phyloP scores from a whole-genome alignment of 2,888 invertebrate species.

The Macroteleia sp. region DNA sequence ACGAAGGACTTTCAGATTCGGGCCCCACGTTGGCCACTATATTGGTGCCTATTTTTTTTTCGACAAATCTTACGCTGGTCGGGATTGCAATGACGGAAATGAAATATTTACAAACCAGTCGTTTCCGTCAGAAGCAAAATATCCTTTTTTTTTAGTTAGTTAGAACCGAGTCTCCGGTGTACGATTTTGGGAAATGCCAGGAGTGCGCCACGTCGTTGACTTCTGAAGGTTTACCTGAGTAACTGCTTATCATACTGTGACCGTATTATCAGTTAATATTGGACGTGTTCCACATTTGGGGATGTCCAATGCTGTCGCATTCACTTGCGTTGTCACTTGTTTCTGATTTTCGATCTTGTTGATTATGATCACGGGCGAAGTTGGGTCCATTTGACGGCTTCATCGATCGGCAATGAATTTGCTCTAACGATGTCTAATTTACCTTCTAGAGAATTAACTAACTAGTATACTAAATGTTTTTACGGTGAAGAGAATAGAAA shows the following conservation, averaged over 20 bases:
- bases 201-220: slow-evolving; percentile 30
- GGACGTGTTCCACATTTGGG: slow-evolving; percentile 34
- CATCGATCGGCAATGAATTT: slow-evolving; percentile 73
- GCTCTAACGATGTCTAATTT: slow-evolving; percentile 81
- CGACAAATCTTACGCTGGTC: background rate
- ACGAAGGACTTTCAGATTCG: too few species aligned
- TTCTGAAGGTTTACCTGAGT: slow-evolving; percentile 61
- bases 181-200: slow-evolving; percentile 32
- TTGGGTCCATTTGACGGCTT: slow-evolving; percentile 65
- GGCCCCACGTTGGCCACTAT: background rate
- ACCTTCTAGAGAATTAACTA: slow-evolving; percentile 88
- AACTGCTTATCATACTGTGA: slow-evolving; percentile 53
- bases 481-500: slow-evolving; percentile 81
- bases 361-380: slow-evolving; percentile 55
- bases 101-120: slow-evolving; percentile 59
- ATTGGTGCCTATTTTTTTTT: slow-evolving; percentile 3
- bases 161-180: background rate
- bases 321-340: slow-evolving; percentile 11
- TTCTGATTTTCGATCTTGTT: slow-evolving; percentile 21
- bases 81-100: slow-evolving; percentile 35
- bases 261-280: slow-evolving; percentile 20
- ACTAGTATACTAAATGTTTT: slow-evolving; percentile 86
- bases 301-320: slow-evolving; percentile 18
- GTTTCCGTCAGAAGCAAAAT: slow-evolving; percentile 20
- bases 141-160: background rate